These are phyloP conservation scores for Galeopterus variegatus DNA, from an alignment of 2,113 vertebrate species.

Conservation along the genomic window DNA sequence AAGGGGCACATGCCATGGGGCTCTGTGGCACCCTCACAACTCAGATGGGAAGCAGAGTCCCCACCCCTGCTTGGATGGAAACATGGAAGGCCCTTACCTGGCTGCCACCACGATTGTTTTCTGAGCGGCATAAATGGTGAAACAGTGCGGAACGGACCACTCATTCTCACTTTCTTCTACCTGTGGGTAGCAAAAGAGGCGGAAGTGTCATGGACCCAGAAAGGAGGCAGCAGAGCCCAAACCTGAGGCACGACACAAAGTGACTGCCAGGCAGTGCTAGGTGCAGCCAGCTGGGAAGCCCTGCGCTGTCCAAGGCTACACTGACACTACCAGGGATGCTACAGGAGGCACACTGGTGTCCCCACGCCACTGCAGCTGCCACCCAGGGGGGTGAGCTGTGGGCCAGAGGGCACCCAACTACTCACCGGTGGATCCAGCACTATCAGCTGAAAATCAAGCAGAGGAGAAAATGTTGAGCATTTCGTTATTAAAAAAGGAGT, in stretches of 20 bases:
- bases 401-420: slow-evolving; percentile 71
- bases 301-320: not conserved
- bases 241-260: not conserved
- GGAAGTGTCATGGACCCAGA: not conserved
- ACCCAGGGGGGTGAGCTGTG: not conserved
- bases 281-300: not conserved
- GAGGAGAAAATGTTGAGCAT: slow-evolving; percentile 70
- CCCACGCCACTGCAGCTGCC: not conserved
- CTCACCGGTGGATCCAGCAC: slow-evolving; percentile 97
- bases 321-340: not conserved
- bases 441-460: slow-evolving; percentile 95
- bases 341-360: not conserved
- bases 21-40: rapidly evolving
- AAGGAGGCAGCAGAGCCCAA: not conserved
- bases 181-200: slow-evolving; percentile 84
- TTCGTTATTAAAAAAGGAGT: not conserved
- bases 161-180: slow-evolving; percentile 95
- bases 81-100: slow-evolving; percentile 88
- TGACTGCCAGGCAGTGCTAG: not conserved
- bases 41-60: not conserved
- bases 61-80: not conserved
- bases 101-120: slow-evolving; percentile 97
- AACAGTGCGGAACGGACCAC: slow-evolving; percentile 95
- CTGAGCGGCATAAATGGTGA: slow-evolving; percentile 97
- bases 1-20: rapidly evolving